A percentile compares a stretch with the other conserved stretches of the same genome.
phyloP scores from a whole-genome alignment of 2,888 invertebrate species.

The Tenthredo mesomela region DNA sequence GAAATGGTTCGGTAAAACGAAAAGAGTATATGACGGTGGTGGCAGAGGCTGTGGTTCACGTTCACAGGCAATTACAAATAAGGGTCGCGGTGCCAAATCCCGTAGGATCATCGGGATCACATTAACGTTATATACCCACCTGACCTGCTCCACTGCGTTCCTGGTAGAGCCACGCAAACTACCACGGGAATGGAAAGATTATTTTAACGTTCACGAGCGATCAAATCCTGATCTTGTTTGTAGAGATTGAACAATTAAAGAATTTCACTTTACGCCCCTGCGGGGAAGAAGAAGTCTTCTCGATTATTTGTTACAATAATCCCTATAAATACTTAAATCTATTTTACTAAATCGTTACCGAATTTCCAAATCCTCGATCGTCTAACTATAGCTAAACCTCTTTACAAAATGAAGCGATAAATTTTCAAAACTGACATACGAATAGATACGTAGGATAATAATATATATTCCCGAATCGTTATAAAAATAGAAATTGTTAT shows the following conservation, averaged over 20 bases:
- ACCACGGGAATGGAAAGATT: conserved; percentile 45
- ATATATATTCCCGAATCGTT: neutral
- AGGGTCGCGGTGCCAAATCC: conserved; percentile 63
- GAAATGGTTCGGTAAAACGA: conserved; percentile 19
- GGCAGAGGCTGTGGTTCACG: conserved; percentile 50
- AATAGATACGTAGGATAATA: neutral
- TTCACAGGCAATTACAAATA: conserved; percentile 67
- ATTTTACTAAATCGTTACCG: neutral
- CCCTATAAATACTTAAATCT: neutral
- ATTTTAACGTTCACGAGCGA: conserved; percentile 27
- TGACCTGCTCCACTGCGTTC: conserved; percentile 54
- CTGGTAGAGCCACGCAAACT: conserved; percentile 38
- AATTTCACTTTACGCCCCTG: neutral
- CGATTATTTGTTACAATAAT: neutral
- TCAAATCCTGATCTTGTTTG: neutral
- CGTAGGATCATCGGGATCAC: conserved; percentile 63
- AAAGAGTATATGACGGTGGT: conserved; percentile 25
- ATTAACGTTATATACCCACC: conserved; percentile 59
- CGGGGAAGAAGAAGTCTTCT: neutral
- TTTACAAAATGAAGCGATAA: neutral
- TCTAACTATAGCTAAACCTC: neutral
- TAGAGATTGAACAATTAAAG: neutral
- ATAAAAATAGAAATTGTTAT: conserved; percentile 31
- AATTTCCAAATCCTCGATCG: neutral
- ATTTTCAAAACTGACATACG: neutral